Base-by-base conservation (phyloP, 2,888 invertebrate species). In the Plebejus argus region DNA sequence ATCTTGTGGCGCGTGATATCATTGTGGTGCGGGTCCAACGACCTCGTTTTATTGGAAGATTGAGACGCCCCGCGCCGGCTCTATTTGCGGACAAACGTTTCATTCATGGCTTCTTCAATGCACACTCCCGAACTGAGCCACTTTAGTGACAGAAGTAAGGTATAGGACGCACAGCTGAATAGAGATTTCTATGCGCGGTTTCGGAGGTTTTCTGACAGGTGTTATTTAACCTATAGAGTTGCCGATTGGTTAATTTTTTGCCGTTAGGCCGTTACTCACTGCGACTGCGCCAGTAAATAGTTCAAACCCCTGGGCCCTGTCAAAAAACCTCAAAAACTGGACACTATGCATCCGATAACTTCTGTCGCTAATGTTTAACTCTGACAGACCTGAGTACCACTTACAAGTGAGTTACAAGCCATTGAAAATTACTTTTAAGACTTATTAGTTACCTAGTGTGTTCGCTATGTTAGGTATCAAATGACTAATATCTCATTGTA, bases 31-130 rank as follows among this genome's bases (percentile, higher is more conserved):
- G 76, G 74, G 84, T 80, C 81, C 83, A 83, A 80, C 82, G 83
- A 81, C 83, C 84, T 80, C 79, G 79, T 78, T 81, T 81, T 82
- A 84, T 84, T 82, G 82, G 82, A 83, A 82, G 83, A 84, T 82
- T 81, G 82, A 79, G 78, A 76, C 75, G 79, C n/a, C n/a, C n/a
- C n/a, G n/a, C n/a, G n/a, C 78, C 77, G 78, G 72, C 80, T 74
- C 74, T 74, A 74, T 74, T 74, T 53, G 74, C 53, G 53, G 53
- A 74, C 49, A 53, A 74, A 53, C 74, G 74, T 28, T 28, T 53
- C 74, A 74, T 74, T 74, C 53, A 74, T 39, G 77, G 75, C 61
- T 76, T 45, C 77, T 76, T 74, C 78, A 79, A 79, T 80, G 75
- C 79, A 66, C 74, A 76, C 39, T 49, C 53, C 53, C 20, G 49